Evolutionary conservation across 2,797 vertebrate genomes (phyloP).

Genomic region (Manis crassicaudata): DNA sequence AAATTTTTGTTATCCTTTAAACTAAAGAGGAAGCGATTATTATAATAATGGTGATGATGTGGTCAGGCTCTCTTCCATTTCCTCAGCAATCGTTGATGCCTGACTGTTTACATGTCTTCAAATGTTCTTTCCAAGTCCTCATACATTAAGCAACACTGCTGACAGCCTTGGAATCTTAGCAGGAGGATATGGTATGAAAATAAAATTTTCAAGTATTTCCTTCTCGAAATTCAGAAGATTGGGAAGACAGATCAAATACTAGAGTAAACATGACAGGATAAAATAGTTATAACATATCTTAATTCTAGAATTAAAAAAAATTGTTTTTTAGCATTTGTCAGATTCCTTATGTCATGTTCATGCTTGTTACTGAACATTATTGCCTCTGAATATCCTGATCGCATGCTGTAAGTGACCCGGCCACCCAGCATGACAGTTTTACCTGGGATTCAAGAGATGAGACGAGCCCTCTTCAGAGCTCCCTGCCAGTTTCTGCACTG

Average conservation of each 20-base stretch:
- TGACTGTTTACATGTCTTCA: not conserved
- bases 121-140: not conserved
- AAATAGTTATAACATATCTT: constrained; percentile 33
- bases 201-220: constrained; percentile 61
- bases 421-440: constrained; percentile 47
- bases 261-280: constrained; percentile 53
- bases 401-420: not conserved
- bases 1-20: constrained; percentile 34
- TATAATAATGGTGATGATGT: not conserved
- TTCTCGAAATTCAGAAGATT: constrained; percentile 55
- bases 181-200: not conserved
- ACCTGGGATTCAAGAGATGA: not conserved
- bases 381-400: constrained; percentile 30
- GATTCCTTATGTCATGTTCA: constrained; percentile 58
- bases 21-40: constrained; percentile 52
- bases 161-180: constrained; percentile 45
- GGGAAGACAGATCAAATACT: constrained; percentile 57
- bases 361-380: constrained; percentile 50
- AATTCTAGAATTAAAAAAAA: not conserved
- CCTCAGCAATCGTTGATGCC: not conserved
- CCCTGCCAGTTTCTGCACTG: not conserved
- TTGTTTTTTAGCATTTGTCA: constrained; percentile 27
- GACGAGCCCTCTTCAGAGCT: not conserved
- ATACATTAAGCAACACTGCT: not conserved
- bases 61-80: not conserved